phyloP scores from a whole-genome alignment of 1,140 invertebrate species.

The Drosophila arawakana region DNA sequence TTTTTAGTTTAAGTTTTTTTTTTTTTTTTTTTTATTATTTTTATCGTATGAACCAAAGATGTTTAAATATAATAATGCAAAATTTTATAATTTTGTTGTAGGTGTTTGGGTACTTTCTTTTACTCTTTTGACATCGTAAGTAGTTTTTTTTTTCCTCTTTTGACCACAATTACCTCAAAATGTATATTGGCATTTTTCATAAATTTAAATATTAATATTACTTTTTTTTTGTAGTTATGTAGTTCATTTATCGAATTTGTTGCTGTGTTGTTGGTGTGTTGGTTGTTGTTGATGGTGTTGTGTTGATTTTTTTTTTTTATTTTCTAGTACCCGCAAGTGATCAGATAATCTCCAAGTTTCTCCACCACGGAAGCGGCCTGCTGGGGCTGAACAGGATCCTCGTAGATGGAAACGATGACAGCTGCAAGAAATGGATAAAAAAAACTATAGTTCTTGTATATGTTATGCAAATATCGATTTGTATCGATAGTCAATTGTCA shows the following conservation, averaged over 20 bases:
- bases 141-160: conserved; percentile 34
- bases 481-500: neutral
- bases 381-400: conserved; percentile 97
- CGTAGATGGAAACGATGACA: conserved; percentile 95
- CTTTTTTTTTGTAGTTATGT: conserved; percentile 60
- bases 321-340: conserved; percentile 96
- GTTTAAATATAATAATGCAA: conserved; percentile 81
- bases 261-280: conserved; percentile 51
- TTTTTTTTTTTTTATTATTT: conserved; percentile 50
- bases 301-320: conserved; percentile 70
- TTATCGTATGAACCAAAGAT: conserved; percentile 80
- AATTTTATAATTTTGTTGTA: conserved; percentile 78
- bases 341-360: conserved; percentile 97
- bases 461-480: neutral
- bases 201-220: conserved; percentile 80
- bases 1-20: conserved; percentile 49
- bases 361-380: conserved; percentile 97
- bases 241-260: conserved; percentile 76
- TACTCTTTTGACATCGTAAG: conserved; percentile 38
- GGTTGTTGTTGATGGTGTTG: conserved; percentile 64
- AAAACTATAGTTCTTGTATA: conserved; percentile 2
- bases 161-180: conserved; percentile 46
- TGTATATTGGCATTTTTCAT: conserved; percentile 59
- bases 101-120: conserved; percentile 53
- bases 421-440: conserved; percentile 87